phyloP scores from a whole-genome alignment of 2,888 invertebrate species.

The Hydraecia micacea region DNA sequence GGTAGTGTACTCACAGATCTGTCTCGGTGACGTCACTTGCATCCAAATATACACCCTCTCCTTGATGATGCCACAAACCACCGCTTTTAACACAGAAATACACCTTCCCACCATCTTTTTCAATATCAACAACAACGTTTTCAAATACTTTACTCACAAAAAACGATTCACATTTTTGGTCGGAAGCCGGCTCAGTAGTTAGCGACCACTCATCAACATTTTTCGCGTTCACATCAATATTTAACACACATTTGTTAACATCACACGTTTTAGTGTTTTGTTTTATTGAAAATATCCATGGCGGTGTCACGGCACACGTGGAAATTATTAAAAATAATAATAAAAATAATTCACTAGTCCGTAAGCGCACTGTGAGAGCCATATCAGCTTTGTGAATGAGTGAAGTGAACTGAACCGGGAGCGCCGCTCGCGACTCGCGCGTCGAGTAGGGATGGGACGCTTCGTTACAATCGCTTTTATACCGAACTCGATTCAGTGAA shows the following conservation, averaged over 20 bases:
- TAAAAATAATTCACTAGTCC: slow-evolving; percentile 87
- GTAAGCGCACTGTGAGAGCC: slow-evolving; percentile 78
- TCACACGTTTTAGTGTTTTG: slow-evolving; percentile 77
- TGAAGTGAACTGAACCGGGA: slow-evolving; percentile 61
- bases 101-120: slow-evolving; percentile 72
- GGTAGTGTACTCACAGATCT: slow-evolving; percentile 74
- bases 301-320: slow-evolving; percentile 79
- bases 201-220: slow-evolving; percentile 81
- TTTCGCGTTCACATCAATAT: slow-evolving; percentile 78
- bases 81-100: slow-evolving; percentile 83
- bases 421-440: slow-evolving; percentile 56
- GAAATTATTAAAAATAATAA: slow-evolving; percentile 85
- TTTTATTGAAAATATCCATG: slow-evolving; percentile 86
- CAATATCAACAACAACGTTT: slow-evolving; percentile 74
- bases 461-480: slow-evolving; percentile 63
- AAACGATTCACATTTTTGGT: slow-evolving; percentile 69
- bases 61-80: slow-evolving; percentile 83
- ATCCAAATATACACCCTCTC: slow-evolving; percentile 84
- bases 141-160: slow-evolving; percentile 68
- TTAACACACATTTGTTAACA: slow-evolving; percentile 79
- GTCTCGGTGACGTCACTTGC: slow-evolving; percentile 83
- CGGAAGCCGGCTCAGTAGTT: slow-evolving; percentile 77
- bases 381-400: slow-evolving; percentile 73
- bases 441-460: slow-evolving; percentile 67
- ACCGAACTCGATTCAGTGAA: slow-evolving; percentile 57